Conservation (phyloP, 1,140 invertebrate genomes). For the Procambarus virginalis region DNA sequence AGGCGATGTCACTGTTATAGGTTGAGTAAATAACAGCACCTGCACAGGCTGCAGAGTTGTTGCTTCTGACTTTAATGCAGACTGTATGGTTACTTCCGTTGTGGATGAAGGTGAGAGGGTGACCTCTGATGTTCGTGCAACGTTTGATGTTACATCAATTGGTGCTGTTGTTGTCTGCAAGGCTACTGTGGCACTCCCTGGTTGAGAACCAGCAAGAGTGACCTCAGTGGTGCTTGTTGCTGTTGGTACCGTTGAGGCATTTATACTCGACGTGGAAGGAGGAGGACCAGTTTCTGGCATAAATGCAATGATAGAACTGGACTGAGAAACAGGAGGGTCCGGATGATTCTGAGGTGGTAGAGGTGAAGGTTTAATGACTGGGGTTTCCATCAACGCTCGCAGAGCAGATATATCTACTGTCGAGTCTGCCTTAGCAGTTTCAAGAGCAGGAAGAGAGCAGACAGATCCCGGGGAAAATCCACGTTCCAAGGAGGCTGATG, state of each 20-base stretch:
- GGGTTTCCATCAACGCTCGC: background rate
- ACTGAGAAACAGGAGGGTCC: background rate
- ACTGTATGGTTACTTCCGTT: background rate
- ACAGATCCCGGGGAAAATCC: background rate
- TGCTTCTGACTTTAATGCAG: no score
- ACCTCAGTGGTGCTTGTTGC: background rate
- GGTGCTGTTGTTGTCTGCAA: background rate
- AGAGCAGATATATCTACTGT: background rate
- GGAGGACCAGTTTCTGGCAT: background rate
- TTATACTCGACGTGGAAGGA: background rate
- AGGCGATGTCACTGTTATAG: background rate
- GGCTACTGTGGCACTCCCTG: background rate
- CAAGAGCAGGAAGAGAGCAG: slow-evolving; percentile 42
- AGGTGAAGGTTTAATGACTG: background rate
- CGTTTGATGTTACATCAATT: background rate
- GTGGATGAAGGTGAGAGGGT: background rate
- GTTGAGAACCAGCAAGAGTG: background rate
- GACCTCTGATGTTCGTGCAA: background rate
- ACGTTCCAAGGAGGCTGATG: background rate
- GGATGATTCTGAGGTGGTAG: background rate
- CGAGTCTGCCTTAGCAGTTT: slow-evolving; percentile 11
- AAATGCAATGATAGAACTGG: background rate
- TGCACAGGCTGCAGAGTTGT: background rate
- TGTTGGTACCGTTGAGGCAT: background rate
- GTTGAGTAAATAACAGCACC: background rate